Evolutionary conservation across 2,888 invertebrate genomes (phyloP).

Genomic region (Ichneumon xanthorius): DNA sequence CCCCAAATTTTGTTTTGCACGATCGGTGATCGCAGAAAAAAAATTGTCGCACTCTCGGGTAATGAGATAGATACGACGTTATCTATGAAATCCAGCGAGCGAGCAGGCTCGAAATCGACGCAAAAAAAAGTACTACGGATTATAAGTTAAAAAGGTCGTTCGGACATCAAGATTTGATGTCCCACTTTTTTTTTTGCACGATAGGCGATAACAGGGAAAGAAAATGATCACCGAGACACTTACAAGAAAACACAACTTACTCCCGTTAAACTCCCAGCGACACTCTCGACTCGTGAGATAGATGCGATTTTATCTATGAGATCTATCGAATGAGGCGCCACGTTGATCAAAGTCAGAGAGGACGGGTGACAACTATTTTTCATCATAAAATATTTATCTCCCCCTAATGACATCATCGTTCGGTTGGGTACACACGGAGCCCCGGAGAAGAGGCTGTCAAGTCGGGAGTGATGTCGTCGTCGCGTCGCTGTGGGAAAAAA

Average conservation of each 20-base stretch:
- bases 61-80: background rate
- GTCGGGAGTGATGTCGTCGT: slow-evolving; percentile 62
- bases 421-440: slow-evolving; percentile 43
- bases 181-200: background rate
- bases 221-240: background rate
- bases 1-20: background rate
- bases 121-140: background rate
- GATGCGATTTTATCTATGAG: background rate
- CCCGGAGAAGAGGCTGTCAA: slow-evolving; percentile 41
- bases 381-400: slow-evolving; percentile 61
- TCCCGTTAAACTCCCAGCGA: background rate
- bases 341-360: slow-evolving; percentile 44
- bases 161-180: too few relatives aligned
- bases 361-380: slow-evolving; percentile 43
- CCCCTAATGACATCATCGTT: slow-evolving; percentile 65
- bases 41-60: background rate
- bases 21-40: background rate
- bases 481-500: slow-evolving; percentile 40
- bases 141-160: too few relatives aligned
- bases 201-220: background rate
- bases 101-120: background rate
- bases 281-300: background rate
- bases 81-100: background rate
- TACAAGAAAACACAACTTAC: background rate
- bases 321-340: slow-evolving; percentile 20